Percentiles rank a stretch among this genome's conserved stretches.
These are phyloP conservation scores for Aplidium turbinatum DNA, from an alignment of 23 tunicate species.

Conservation along the genomic window DNA sequence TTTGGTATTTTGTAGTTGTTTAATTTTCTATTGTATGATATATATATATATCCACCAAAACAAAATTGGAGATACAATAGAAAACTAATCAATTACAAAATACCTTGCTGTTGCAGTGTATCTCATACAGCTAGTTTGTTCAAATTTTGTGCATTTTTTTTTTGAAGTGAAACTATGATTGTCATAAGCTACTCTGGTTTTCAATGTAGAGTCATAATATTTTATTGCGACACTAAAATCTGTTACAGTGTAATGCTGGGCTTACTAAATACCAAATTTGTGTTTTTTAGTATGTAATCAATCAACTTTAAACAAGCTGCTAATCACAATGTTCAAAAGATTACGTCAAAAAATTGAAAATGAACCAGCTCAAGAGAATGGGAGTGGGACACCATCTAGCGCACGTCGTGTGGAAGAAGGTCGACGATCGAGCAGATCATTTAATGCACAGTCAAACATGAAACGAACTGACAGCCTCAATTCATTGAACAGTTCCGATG, in stretches of 20 bases:
- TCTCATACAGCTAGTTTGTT: too few relatives aligned
- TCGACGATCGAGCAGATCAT: constrained; percentile 9
- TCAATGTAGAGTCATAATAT: neutral
- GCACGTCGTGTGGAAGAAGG: constrained; percentile 22
- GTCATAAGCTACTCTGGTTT: too few relatives aligned
- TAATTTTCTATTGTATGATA: too few relatives aligned
- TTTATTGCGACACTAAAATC: neutral
- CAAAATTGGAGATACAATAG: too few relatives aligned
- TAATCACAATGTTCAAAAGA: constrained; percentile 45
- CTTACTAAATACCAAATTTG: neutral
- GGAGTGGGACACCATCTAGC: neutral
- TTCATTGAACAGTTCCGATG: constrained; percentile 66
- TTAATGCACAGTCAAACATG: constrained; percentile 6
- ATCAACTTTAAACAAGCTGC: neutral
- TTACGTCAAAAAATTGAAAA: constrained; percentile 54
- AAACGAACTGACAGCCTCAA: constrained; percentile 45
- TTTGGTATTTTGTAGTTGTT: too few relatives aligned
- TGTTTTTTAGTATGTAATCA: neutral
- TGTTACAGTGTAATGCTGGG: neutral
- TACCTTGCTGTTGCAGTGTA: too few relatives aligned
- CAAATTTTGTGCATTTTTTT: too few relatives aligned
- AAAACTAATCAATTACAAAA: too few relatives aligned
- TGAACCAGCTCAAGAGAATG: constrained; percentile 15
- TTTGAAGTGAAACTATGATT: too few relatives aligned
- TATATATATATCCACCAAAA: too few relatives aligned